These are phyloP conservation scores for Eristalis tenax DNA, from an alignment of 2,888 invertebrate genomes.

Conservation along the genomic window DNA sequence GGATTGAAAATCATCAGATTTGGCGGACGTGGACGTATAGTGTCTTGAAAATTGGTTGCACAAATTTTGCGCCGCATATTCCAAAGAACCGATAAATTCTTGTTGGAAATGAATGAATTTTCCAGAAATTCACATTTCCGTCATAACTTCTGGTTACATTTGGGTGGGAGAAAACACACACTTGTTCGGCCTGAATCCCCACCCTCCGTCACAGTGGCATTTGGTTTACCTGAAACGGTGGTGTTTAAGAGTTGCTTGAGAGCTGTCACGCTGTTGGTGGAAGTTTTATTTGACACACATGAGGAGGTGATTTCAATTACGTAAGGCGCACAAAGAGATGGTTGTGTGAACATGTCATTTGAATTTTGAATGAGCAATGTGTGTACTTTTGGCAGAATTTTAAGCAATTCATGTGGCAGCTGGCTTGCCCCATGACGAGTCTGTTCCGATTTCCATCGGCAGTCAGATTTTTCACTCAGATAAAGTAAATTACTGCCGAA, in stretches of 20 bases:
- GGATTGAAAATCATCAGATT: neutral
- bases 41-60: neutral
- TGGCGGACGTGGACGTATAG: neutral
- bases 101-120: neutral
- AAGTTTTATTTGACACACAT: neutral
- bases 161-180: neutral
- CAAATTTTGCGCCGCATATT: neutral
- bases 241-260: neutral
- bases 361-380: neutral
- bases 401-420: no score
- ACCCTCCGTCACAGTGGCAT: neutral
- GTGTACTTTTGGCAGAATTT: no score
- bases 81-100: neutral
- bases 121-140: neutral
- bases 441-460: no score
- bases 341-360: neutral
- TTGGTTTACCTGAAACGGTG: no score
- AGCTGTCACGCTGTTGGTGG: neutral
- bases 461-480: no score
- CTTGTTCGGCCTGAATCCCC: neutral
- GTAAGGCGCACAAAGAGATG: no score
- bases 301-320: neutral
- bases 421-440: no score
- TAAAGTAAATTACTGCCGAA: no score
- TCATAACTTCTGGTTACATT: neutral